Base-by-base conservation (phyloP, 2,888 invertebrate genomes). In the Callimorpha dominula region DNA sequence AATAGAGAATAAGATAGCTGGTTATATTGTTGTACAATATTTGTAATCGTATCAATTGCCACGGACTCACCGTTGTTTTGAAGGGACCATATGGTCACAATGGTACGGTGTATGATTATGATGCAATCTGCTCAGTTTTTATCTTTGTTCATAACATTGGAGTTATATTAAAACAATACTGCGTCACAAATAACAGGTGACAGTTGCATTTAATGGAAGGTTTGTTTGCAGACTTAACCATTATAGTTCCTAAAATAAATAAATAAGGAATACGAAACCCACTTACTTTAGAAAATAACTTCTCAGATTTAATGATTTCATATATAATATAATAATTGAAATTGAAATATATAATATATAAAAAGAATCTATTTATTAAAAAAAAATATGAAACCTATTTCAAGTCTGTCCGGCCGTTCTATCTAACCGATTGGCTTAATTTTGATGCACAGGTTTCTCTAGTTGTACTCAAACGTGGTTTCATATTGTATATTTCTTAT, bases 11-110 rank as follows among this genome's bases (percentile, higher is more conserved):
- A 57, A 20, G 1, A 31, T 14, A 11, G 4, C 20, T 60, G 31
- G 31, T 31, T 31, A 31, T 31, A 31, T 31, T 31, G 14, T 54
- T 68, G 54, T 8, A 43, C 54, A 57, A 20, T 57, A 57, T 67
- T 67, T 42, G 42, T 67, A 67, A 57, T 67, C 42, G 67, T 17
- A 67, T 67, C 40, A 54, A 54, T 57, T 67, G 15, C 54, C 50
- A n/a, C n/a, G 65, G 20, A 62, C 42, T 52, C 50, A 66, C 20
- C 57, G n/a, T 49, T 60, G 60, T 75, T 71, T 65, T 67, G 52
- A 65, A 72, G 46, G 64, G 14, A 17, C 72, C 50, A 71, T 64
- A 72, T 75, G 73, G 67, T 69, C 54, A 65, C 68, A 52, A 67
- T 70, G 73, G 72, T 57, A 57, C 65, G 67, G 69, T 67, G 54